These are phyloP conservation scores for Marisa cornuarietis DNA, from an alignment of 1,140 invertebrate genomes.

Conservation along the genomic window DNA sequence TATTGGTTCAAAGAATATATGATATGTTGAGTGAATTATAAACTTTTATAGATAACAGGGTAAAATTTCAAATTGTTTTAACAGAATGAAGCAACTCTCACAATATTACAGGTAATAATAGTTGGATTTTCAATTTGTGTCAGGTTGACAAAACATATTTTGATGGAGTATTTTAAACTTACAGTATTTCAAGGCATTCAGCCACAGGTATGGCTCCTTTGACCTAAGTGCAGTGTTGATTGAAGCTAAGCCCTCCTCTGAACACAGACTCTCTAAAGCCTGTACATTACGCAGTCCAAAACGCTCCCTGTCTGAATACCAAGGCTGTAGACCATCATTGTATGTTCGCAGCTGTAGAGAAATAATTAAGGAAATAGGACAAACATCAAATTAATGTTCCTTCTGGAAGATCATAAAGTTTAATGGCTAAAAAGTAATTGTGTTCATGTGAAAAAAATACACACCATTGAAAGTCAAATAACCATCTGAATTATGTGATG, in stretches of 20 bases:
- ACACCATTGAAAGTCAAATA: too few species aligned
- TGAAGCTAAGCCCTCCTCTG: constrained; percentile 63
- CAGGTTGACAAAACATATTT: background rate
- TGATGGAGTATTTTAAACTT: background rate
- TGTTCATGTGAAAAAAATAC: background rate
- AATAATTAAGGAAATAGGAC: constrained; percentile 33
- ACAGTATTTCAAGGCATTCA: constrained; percentile 39
- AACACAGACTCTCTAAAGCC: constrained; percentile 48
- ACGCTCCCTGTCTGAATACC: constrained; percentile 59
- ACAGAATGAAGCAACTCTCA: background rate
- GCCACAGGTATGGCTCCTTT: constrained; percentile 57
- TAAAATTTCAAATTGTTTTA: too few species aligned
- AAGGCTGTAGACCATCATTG: constrained; percentile 65
- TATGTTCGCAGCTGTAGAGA: constrained; percentile 53
- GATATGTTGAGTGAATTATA: too few species aligned
- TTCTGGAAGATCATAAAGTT: too few species aligned
- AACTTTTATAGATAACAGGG: too few species aligned
- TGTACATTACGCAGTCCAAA: constrained; percentile 55
- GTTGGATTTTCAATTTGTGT: background rate
- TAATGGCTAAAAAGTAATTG: background rate
- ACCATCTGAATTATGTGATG: too few species aligned
- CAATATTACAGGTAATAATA: background rate
- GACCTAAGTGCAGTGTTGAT: constrained; percentile 60
- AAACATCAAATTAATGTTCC: background rate
- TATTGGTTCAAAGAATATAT: too few species aligned